Conservation (phyloP, 1,140 invertebrate genomes). For the Colletes gigas region DNA sequence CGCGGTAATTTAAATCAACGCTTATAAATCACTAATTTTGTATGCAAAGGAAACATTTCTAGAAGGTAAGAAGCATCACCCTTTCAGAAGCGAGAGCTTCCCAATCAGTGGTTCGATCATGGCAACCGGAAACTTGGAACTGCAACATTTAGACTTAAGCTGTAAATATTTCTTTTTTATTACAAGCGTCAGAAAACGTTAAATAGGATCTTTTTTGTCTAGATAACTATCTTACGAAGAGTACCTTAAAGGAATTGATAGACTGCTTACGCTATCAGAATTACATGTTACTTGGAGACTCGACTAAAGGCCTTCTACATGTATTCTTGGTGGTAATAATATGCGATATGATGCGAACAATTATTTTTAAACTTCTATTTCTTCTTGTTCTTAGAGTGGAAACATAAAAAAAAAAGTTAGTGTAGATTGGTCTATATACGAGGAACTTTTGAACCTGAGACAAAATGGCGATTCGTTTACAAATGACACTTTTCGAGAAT, state of each 20-base stretch:
- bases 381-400: constrained; percentile 1
- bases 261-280: constrained; percentile 58
- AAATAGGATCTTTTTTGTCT: not conserved
- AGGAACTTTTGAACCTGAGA: constrained; percentile 27
- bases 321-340: constrained; percentile 50
- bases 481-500: not conserved
- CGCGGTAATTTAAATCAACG: too few relatives aligned
- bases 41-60: not conserved
- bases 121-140: constrained; percentile 68
- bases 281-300: constrained; percentile 48
- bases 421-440: constrained; percentile 28
- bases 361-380: not conserved
- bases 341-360: too few relatives aligned
- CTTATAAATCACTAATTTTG: not conserved
- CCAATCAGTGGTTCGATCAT: constrained; percentile 56
- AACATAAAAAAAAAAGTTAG: constrained; percentile 4
- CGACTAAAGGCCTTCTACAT: constrained; percentile 47
- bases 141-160: constrained; percentile 71
- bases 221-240: constrained; percentile 57
- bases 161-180: constrained; percentile 59
- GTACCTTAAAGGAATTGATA: constrained; percentile 41
- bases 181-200: not conserved
- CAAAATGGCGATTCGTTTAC: not conserved
- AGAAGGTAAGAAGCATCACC: constrained; percentile 51
- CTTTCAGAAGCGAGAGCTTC: constrained; percentile 63